Evolutionary conservation across 2,113 vertebrate genomes (phyloP), one percentile per base, ranked within the genome.

Genomic region (Leptobrachium ailaonicum): DNA sequence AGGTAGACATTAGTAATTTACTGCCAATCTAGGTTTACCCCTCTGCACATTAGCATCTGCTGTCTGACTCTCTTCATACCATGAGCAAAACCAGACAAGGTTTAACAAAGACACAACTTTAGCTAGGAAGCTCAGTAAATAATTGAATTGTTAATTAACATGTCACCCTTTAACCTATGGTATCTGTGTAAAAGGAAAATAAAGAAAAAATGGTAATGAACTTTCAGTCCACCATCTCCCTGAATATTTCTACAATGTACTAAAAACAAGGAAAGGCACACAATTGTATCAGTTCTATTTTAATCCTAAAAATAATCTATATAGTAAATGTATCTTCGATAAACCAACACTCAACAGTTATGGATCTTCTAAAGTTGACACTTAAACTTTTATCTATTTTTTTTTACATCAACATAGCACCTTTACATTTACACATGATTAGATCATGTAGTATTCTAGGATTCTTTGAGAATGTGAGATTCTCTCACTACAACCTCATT

Each of bases 61-160:
- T 71, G 20, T 50, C 41, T 77, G 58, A 58, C 66, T 2, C 10
- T 66, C 62, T 44, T 11, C 40, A 50, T 71, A 2, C 44, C 53
- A 64, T 79, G 76, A 79, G 76, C 40, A 63, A 79, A 72, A 53
- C 20, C 68, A 79, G 68, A 71, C 68, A 47, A 63, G 32, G 43
- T 20, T 3, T 56, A 71, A 32, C 9, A 71, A 50, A 53, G 32
- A 10, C 53, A 41, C 40, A 20, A 71, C 43, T 42, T 64, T 32
- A 32, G 20, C 20, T 32, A 32, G 20, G 20, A 32, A 32, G 20
- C 20, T 32, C 42, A 64, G 6, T 62, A 62, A 41, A 60, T 60
- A 1, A 60, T 12, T 60, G 13, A 3, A 12, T 60, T 60, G 56
- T 60, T 13, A 60, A 60, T 60, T 13, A 12, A 60, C 9, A 60